Evolutionary conservation across 1,140 invertebrate genomes (phyloP).

Genomic region (Drosophila kurseongensis): DNA sequence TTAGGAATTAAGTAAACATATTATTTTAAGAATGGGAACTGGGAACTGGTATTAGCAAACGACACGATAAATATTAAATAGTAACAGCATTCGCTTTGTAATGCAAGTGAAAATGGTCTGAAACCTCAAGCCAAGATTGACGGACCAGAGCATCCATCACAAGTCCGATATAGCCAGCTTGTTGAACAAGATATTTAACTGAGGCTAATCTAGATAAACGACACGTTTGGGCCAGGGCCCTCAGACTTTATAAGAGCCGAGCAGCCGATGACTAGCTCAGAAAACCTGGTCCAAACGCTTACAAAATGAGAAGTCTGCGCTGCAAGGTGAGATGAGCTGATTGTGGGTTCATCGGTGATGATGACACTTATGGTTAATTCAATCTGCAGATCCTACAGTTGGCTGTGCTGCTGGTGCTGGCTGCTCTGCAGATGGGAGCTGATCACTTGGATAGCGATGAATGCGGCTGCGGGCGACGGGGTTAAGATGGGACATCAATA

Average conservation of each 20-base stretch:
- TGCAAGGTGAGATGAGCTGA: constrained; percentile 51
- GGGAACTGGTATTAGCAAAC: constrained; percentile 2
- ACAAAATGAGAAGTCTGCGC: constrained; percentile 59
- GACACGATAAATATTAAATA: constrained; percentile 22
- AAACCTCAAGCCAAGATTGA: constrained; percentile 17
- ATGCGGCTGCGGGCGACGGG: constrained; percentile 56
- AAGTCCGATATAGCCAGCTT: constrained; percentile 35
- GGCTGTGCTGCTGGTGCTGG: constrained; percentile 51
- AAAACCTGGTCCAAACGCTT: constrained; percentile 32
- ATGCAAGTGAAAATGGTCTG: constrained; percentile 7
- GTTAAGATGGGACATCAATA: constrained; percentile 67
- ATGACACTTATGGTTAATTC: neutral
- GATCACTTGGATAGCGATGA: constrained; percentile 43
- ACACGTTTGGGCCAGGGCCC: constrained; percentile 60
- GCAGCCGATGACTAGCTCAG: constrained; percentile 24
- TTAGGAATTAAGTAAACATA: constrained; percentile 36
- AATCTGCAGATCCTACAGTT: constrained; percentile 51
- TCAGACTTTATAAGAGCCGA: constrained; percentile 74
- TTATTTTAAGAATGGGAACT: constrained; percentile 14
- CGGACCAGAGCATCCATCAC: constrained; percentile 20
- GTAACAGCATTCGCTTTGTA: constrained; percentile 15
- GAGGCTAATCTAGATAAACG: constrained; percentile 62
- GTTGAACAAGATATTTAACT: constrained; percentile 61
- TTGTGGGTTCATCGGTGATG: neutral
- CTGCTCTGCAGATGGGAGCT: constrained; percentile 34